Evolutionary conservation across 2,888 invertebrate genomes (phyloP).

Genomic region (Oligia fasciuncula): DNA sequence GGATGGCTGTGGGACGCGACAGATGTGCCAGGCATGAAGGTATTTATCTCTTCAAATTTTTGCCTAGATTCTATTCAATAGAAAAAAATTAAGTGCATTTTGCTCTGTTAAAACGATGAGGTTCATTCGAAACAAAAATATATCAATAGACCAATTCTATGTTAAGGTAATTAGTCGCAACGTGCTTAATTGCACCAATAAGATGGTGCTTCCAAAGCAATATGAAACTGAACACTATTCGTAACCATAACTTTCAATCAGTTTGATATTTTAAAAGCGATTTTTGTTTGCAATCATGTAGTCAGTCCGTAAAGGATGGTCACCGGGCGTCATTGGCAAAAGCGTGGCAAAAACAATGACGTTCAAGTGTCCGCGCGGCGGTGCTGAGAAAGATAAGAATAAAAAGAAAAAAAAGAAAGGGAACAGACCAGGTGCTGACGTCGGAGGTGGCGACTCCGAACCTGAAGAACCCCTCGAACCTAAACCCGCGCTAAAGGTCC

Average conservation of each 20-base stretch:
- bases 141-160: background rate
- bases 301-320: conserved; percentile 87
- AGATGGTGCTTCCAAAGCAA: background rate
- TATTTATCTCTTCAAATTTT: conserved; percentile 45
- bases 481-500: conserved; percentile 91
- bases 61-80: no score
- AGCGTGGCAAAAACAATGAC: conserved; percentile 86
- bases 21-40: conserved; percentile 83
- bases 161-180: no score
- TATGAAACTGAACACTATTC: background rate
- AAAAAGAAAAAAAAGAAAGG: conserved; percentile 83
- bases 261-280: background rate
- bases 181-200: background rate
- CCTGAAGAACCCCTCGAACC: conserved; percentile 88
- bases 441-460: conserved; percentile 84
- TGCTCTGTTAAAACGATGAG: background rate
- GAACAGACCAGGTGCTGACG: conserved; percentile 68
- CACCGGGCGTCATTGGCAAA: conserved; percentile 89
- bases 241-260: background rate
- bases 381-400: conserved; percentile 80
- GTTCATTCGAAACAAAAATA: background rate
- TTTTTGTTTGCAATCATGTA: conserved; percentile 10
- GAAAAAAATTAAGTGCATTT: background rate
- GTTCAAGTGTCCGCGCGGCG: conserved; percentile 82
- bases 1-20: conserved; percentile 92